Evolutionary conservation across 2,888 invertebrate species (phyloP).

Genomic region (Cetonia aurata): DNA sequence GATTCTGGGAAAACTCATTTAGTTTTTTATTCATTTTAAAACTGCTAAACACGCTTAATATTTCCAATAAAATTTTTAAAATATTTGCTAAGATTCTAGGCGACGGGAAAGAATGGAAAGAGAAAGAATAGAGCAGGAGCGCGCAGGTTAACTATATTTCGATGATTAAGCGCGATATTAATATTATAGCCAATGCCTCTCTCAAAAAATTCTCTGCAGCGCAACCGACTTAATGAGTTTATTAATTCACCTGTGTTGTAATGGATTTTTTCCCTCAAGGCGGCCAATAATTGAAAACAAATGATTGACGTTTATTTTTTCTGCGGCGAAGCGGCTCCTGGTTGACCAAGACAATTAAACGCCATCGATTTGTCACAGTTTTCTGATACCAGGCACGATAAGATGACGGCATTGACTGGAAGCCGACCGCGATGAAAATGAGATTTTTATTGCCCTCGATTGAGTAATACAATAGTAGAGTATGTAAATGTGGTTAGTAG

Average conservation of each 20-base stretch:
- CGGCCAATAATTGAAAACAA: slow-evolving; percentile 41
- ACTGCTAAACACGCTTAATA: not conserved
- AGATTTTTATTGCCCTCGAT: slow-evolving; percentile 37
- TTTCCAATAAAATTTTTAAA: not conserved
- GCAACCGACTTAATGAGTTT: slow-evolving; percentile 39
- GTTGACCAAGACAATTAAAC: slow-evolving; percentile 41
- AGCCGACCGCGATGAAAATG: slow-evolving; percentile 26
- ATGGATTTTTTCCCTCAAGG: slow-evolving; percentile 39
- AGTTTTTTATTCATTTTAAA: not conserved
- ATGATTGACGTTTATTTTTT: slow-evolving; percentile 41
- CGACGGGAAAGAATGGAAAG: slow-evolving; percentile 9
- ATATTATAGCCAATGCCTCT: slow-evolving; percentile 17
- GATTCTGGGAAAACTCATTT: no score
- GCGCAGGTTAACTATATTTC: slow-evolving; percentile 14
- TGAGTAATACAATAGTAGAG: slow-evolving; percentile 3
- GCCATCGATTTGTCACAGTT: slow-evolving; percentile 39
- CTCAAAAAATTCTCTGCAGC: slow-evolving; percentile 31
- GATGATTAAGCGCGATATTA: slow-evolving; percentile 33
- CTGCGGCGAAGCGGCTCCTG: slow-evolving; percentile 31
- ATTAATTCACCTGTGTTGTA: slow-evolving; percentile 40
- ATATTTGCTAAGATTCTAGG: slow-evolving; percentile 11
- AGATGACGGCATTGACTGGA: slow-evolving; percentile 28
- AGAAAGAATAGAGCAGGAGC: slow-evolving; percentile 4
- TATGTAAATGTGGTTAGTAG: not conserved
- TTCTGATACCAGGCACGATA: slow-evolving; percentile 35